A percentile compares a stretch with the other conserved stretches of the same genome.
Evolutionary conservation across 2,113 vertebrate species (phyloP).

Genomic region (Ploceus nigricollis): DNA sequence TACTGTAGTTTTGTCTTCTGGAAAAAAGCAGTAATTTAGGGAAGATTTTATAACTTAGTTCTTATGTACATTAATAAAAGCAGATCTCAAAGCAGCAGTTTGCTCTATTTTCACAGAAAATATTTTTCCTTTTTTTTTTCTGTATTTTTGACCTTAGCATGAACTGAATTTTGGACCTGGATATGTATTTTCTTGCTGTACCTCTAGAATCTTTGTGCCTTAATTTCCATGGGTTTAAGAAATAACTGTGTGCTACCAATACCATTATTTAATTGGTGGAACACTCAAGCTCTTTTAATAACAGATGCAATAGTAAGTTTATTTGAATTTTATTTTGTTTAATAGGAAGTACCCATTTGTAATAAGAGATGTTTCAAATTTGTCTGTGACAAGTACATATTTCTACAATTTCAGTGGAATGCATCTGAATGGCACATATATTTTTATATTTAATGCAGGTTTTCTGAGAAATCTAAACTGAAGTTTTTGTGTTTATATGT

Average conservation of each 20-base stretch:
- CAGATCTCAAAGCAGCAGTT: background rate
- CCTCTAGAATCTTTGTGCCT: background rate
- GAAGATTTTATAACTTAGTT: background rate
- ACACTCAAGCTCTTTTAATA: background rate
- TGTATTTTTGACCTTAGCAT: background rate
- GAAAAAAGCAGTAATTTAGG: background rate
- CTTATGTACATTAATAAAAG: background rate
- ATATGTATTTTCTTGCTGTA: background rate
- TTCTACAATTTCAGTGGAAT: background rate
- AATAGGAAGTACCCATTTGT: background rate
- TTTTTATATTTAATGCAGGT: background rate
- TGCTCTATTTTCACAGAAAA: background rate
- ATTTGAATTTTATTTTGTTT: background rate
- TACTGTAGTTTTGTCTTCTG: background rate
- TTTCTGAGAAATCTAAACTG: background rate
- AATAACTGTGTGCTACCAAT: background rate
- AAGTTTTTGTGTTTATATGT: background rate
- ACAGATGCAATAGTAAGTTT: background rate
- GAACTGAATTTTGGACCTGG: background rate
- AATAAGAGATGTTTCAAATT: background rate
- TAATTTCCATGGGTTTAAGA: background rate
- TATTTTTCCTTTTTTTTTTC: background rate
- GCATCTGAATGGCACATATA: background rate
- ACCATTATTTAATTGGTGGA: background rate
- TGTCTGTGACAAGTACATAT: background rate